Evolutionary conservation across 2,888 invertebrate genomes (phyloP).

Genomic region (Cheilosia vernalis): DNA sequence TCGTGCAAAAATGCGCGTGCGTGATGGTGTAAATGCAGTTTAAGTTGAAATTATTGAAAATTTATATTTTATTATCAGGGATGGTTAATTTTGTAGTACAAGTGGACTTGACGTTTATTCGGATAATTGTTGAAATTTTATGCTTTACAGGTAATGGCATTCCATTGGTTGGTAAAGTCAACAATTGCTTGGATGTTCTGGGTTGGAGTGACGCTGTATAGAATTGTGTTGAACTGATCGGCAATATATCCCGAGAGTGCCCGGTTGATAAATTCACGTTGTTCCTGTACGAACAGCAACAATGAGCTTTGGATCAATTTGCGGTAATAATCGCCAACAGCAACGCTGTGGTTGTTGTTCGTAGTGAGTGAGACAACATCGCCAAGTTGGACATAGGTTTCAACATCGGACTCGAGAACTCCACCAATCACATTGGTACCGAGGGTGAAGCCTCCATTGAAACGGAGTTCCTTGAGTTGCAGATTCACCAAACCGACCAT

Average conservation of each 20-base stretch:
- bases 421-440: constrained; percentile 54
- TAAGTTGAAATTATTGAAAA: too few species aligned
- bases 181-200: neutral
- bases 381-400: constrained; percentile 76
- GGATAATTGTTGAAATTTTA: neutral
- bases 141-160: constrained; percentile 6
- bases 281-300: constrained; percentile 32
- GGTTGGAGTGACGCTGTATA: constrained; percentile 9
- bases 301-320: constrained; percentile 51
- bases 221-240: neutral
- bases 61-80: too few species aligned
- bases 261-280: constrained; percentile 9
- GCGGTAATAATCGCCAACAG: constrained; percentile 76
- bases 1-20: too few species aligned
- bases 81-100: too few species aligned
- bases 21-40: too few species aligned
- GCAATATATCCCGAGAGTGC: constrained; percentile 19
- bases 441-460: constrained; percentile 12
- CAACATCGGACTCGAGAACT: constrained; percentile 75
- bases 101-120: too few species aligned
- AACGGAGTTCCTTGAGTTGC: constrained; percentile 25
- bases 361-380: constrained; percentile 76
- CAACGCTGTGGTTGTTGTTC: constrained; percentile 77
- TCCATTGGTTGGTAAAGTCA: neutral
- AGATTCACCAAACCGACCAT: constrained; percentile 34